phyloP scores from a whole-genome alignment of 2,113 vertebrate genomes.

The Apaloderma vittatum region DNA sequence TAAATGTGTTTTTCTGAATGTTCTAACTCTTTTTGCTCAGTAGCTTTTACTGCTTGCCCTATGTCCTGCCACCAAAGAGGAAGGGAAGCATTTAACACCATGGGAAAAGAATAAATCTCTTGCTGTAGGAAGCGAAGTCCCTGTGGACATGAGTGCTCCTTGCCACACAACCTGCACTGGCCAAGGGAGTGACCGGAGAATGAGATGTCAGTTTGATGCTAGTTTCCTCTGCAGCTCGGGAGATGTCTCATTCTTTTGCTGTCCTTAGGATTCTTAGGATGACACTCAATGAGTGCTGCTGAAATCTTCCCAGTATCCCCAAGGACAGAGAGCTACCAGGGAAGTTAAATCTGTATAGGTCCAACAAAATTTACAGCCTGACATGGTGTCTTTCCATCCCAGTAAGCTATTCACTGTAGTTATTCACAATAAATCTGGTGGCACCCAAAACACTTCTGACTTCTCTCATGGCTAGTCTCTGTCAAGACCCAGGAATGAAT shows the following conservation, averaged over 20 bases:
- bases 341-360: neutral
- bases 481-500: neutral
- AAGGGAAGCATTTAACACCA: neutral
- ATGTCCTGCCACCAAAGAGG: neutral
- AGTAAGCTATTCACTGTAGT: neutral
- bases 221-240: neutral
- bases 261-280: neutral
- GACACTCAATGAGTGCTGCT: neutral
- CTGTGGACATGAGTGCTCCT: neutral
- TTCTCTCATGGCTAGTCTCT: neutral
- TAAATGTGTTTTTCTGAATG: neutral
- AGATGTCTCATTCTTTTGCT: neutral
- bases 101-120: neutral
- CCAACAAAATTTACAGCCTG: neutral
- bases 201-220: neutral
- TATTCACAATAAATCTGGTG: neutral
- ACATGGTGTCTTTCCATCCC: neutral
- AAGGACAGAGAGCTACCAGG: neutral
- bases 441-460: neutral
- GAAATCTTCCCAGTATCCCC: neutral
- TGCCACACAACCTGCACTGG: accelerated
- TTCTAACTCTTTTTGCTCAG: neutral
- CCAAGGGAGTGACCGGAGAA: accelerated
- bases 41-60: neutral
- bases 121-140: neutral